Evolutionary conservation across 1,140 invertebrate species (phyloP), one percentile per base, ranked within the genome.

Genomic region (Brachystomella parvula): DNA sequence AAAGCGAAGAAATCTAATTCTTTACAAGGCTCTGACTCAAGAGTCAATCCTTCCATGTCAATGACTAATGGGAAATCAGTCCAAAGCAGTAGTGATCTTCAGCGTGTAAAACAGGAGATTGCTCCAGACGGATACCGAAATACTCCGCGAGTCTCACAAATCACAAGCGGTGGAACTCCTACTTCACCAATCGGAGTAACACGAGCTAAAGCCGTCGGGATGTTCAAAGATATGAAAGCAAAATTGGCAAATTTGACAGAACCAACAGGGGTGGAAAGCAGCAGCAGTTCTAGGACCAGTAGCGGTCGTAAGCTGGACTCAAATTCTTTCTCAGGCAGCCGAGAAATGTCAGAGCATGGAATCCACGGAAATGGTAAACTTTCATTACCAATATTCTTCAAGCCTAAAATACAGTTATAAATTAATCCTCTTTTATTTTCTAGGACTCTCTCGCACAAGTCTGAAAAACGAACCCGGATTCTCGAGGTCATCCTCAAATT

Each of bases 1-100:
- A 72, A 72, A 44, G 26, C 24, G 24, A 60, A 60, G 58, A 60
- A 32, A 32, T 28, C 28, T 30, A 60, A 60, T 29, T 57, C 53
- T 57, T n/a, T n/a, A n/a, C n/a, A n/a, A n/a, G n/a, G n/a, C n/a
- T n/a, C n/a, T n/a, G n/a, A n/a, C n/a, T n/a, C n/a, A n/a, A n/a
- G n/a, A n/a, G n/a, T n/a, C n/a, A n/a, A n/a, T n/a, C n/a, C n/a
- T n/a, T n/a, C n/a, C n/a, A n/a, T n/a, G n/a, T n/a, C n/a, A n/a
- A n/a, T n/a, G n/a, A n/a, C n/a, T n/a, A n/a, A n/a, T n/a, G n/a
- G n/a, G n/a, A n/a, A n/a, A n/a, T n/a, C n/a, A n/a, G n/a, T n/a
- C n/a, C n/a, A n/a, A n/a, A n/a, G n/a, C n/a, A n/a, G n/a, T n/a
- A n/a, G n/a, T n/a, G n/a, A n/a, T n/a, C n/a, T n/a, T n/a, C n/a